Evolutionary conservation across 2,888 invertebrate genomes (phyloP), one percentile per base, ranked within the genome.

Genomic region (Terebella lapidaria): DNA sequence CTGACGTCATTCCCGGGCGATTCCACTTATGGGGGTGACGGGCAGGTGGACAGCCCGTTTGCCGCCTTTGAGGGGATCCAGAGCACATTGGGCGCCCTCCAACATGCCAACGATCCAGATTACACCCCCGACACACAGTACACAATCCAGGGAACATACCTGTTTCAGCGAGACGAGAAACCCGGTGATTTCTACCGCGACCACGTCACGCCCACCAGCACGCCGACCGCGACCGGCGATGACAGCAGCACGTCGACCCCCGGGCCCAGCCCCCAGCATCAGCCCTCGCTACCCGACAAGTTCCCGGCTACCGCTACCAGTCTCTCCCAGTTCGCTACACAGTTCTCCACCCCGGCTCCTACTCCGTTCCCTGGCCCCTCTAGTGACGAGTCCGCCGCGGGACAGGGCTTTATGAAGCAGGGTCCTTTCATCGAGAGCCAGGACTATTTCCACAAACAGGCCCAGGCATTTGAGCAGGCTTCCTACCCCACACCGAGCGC

Each of bases 91-190:
- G 49, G 49, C 42, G 42, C n/a, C 10, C 42, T 35, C n/a, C 42
- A 35, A n/a, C n/a, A n/a, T n/a, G n/a, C n/a, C n/a, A n/a, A n/a
- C 42, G 42, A 35, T 35, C 42, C 42, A 35, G 49, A 49, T 5
- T 49, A 10, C 18, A 22, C 20, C 47, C 4, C 47, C n/a, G 56
- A 45, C 56, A 47, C 26, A 24, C 25, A 24, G 56, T 56, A 47
- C 47, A 56, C 56, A 4, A 56, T 56, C 27, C 56, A 56, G 56
- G 56, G 56, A 45, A 56, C 56, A 10, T 56, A 56, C 28, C 24
- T 56, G 46, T 28, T 56, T 20, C 56, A 56, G 27, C 24, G 56
- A 4, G 26, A 53, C 26, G 26, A 25, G 10, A 24, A 55, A 22
- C 35, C 26, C 22, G 22, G 20, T 24, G 26, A 25, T 18, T 22